Base-by-base conservation (phyloP, 1,140 invertebrate species). In the Drosophila nebulosa region DNA sequence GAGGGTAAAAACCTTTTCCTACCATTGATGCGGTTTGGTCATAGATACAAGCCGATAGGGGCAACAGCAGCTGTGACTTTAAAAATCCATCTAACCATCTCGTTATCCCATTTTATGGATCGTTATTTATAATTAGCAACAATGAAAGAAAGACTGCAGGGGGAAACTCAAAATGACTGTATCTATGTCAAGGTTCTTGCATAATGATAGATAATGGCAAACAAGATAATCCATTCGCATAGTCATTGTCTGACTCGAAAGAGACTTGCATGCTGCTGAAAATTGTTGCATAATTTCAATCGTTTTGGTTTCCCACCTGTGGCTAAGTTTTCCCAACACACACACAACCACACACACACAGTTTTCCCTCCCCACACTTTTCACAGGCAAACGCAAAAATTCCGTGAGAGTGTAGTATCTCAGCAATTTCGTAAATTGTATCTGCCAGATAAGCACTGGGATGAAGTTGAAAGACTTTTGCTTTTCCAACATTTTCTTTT, bases 391-490 rank as follows among this genome's bases (percentile, higher is more conserved):
- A 36, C 35, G n/a, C 35, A 14, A 69, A 78, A 65, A 66, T 64
- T 60, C 62, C 81, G 70, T 88, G 81, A 72, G 81, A 88, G 78
- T 88, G 78, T 72, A 88, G 78, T 72, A 81, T 78, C 78, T 81
- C 70, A 78, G 70, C 83, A 75, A 86, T 88, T 88, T 88, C 70
- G 78, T 78, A 81, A 86, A 86, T 88, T 81, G 83, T 78, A 86
- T 88, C 83, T 75, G 70, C 50, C 64, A 74, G 80, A 85, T 86
- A 85, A 78, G 56, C 66, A 46, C 39, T 21, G 39, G 16, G 69
- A 52, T 61, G 46, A 39, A 64, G 64, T 69, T 63, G 64, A 78
- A 64, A 73, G 66, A 70, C 79, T 81, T 72, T 74, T 77, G 63
- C 71, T 69, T 39, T 70, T 68, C 74, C 39, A 63, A 46, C 66